Evolutionary conservation across 35 echinoderm and acorn worm genomes (phyloP), one percentile per base, ranked within the genome.

Genomic region (Heliocidaris tuberculata): DNA sequence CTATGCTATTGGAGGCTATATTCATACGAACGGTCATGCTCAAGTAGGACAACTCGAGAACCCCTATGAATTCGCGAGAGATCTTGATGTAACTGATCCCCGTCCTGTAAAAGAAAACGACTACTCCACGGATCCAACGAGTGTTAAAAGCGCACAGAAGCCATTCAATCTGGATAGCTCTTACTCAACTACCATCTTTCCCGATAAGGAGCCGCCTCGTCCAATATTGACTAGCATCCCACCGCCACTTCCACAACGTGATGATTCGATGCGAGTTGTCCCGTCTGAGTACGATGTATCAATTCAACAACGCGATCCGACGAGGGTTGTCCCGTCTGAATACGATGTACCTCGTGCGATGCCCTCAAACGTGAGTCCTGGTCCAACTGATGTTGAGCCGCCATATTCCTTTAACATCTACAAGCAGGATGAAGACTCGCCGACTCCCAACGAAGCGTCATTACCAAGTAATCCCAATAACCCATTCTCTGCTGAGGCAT

Each of bases 131-230:
- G 87, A 89, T 13, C 87, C 87, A 89, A 48, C 87, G 87, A 48
- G 31, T 27, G 87, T 27, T 89, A 24, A 89, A 47, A 32, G 47
- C 32, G 32, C 32, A 7, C 87, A 5, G 65, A 78, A 78, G 7
- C 65, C 65, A n/a, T 78, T 78, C 0, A 78, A n/a, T 78, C 27
- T 48, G 16, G 87, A 89, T 89, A 27, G 87, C 31, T 48, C 87
- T 48, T 89, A 89, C 87, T 89, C 87, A 47, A 89, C 87, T 15
- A 42, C 31, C 17, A 89, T 89, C 31, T 89, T 89, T 48, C 87
- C 87, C 9, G 87, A 21, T 13, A 89, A 89, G 31, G 87, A 89
- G 27, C 65, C 65, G 27, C 27, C 65, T 21, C 65, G 65, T 24
- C 65, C 65, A 78, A n/a, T 78, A n/a, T 78, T 19, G 27, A 78